Evolutionary conservation across 2,888 invertebrate species (phyloP), one percentile per base, ranked within the genome.

Genomic region (Holacanthella duospinosa): DNA sequence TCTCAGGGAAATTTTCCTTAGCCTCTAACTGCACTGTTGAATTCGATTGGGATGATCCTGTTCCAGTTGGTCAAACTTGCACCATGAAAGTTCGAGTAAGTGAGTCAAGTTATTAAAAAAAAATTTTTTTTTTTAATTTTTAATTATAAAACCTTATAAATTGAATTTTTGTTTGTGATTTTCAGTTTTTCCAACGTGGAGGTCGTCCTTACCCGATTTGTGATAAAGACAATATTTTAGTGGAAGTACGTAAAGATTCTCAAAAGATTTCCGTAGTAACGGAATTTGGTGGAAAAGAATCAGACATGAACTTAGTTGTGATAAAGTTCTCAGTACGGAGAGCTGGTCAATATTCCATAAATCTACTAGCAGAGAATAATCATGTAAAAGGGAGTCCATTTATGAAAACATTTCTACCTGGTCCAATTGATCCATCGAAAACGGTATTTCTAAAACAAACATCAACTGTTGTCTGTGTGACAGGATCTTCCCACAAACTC

Each of bases 171-270:
- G 4, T 48, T 55, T 66, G 27, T 55, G 55, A 63, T 61, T 74
- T 75, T 25, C 82, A 88, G 81, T 93, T 93, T 81, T 92, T 84
- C 80, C 92, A 93, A 79, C 85, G 92, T 69, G 93, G 93, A 78
- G 92, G 93, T 27, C 89, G 91, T 77, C 90, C 93, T 70, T 94
- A 93, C 82, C 93, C 93, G 71, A 88, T 94, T 77, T 92, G 92
- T 79, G 91, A 92, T 81, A 89, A 89, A 67, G 94, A 94, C 80
- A 87, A 89, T 77, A 84, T 94, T 71, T 83, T 86, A 74, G 88
- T 93, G 71, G 87, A 89, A 79, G 90, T 94, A 74, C 86, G 87
- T 62, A 89, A 91, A 75, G 90, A 89, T 68, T 86, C 88, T 55
- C 84, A 88, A 74, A 79, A 87, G 83, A 84, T 89, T 71, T 86